Conservation (phyloP, 2,797 vertebrate species). For the Mycteria americana region DNA sequence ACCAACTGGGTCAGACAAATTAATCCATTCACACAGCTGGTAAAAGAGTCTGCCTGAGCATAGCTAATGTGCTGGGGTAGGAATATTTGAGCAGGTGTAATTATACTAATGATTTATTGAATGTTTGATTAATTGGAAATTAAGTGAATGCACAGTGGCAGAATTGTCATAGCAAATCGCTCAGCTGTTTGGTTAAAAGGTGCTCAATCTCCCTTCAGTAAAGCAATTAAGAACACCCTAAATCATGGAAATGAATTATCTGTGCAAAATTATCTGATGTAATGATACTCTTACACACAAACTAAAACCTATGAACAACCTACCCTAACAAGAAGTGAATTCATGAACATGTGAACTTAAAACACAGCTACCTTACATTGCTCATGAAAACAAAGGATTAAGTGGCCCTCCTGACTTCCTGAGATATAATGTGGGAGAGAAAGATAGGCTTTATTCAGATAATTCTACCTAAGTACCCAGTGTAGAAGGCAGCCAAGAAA, state of each 20-base stretch:
- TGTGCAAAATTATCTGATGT: not conserved
- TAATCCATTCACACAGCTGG: constrained; percentile 53
- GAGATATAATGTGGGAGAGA: not conserved
- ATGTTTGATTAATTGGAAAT: constrained; percentile 83
- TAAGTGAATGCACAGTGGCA: constrained; percentile 77
- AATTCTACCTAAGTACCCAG: not conserved
- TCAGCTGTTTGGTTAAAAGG: constrained; percentile 79
- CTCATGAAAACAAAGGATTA: not conserved
- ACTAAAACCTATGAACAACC: not conserved
- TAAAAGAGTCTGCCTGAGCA: constrained; percentile 48
- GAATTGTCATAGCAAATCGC: constrained; percentile 77
- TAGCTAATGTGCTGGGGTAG: constrained; percentile 67
- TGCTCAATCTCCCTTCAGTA: constrained; percentile 70
- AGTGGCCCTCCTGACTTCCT: not conserved
- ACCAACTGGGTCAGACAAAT: constrained; percentile 76
- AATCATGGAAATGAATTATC: constrained; percentile 66
- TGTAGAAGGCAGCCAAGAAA: not conserved
- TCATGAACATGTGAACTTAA: not conserved
- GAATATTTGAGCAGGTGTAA: constrained; percentile 74
- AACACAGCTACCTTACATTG: not conserved
- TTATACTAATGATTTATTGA: constrained; percentile 83
- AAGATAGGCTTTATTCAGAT: too few species aligned
- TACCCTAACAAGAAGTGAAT: not conserved
- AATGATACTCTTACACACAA: not conserved
- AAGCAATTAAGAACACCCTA: constrained; percentile 76